Conservation (phyloP, 2,113 vertebrate genomes). For the Aegotheles bennettii region DNA sequence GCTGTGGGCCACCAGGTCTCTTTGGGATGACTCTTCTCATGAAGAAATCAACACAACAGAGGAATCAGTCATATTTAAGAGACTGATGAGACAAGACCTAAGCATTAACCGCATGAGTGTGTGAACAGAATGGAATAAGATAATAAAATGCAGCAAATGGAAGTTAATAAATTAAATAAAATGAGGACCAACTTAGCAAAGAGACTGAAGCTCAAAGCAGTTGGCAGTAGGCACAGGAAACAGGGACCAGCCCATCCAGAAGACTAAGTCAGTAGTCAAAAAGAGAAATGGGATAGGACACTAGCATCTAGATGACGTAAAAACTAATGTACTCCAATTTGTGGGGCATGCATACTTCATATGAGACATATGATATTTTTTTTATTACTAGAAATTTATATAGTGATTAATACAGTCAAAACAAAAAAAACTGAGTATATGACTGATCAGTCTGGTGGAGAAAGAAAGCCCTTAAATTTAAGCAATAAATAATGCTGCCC, state of each 20-base stretch:
- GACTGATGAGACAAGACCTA: neutral
- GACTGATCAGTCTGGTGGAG: neutral
- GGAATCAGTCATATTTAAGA: neutral
- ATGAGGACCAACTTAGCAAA: neutral
- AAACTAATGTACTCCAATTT: neutral
- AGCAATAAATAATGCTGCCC: neutral
- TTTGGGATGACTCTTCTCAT: neutral
- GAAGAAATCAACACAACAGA: neutral
- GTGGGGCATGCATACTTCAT: neutral
- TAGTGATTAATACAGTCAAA: neutral
- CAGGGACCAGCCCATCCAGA: neutral
- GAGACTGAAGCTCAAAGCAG: neutral
- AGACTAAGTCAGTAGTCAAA: neutral
- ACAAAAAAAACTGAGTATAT: neutral
- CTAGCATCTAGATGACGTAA: neutral
- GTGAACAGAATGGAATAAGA: neutral
- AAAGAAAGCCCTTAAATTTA: neutral
- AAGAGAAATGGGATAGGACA: neutral
- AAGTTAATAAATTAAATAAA: neutral
- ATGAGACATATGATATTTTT: neutral
- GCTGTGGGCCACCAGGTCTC: neutral
- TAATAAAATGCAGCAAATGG: neutral
- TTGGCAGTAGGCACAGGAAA: neutral
- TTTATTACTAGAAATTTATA: neutral
- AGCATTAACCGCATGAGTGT: neutral